Percentiles rank a stretch among this genome's conserved stretches.
Conservation (phyloP, 2,888 invertebrate genomes). For the Oxyteleia sp. region DNA sequence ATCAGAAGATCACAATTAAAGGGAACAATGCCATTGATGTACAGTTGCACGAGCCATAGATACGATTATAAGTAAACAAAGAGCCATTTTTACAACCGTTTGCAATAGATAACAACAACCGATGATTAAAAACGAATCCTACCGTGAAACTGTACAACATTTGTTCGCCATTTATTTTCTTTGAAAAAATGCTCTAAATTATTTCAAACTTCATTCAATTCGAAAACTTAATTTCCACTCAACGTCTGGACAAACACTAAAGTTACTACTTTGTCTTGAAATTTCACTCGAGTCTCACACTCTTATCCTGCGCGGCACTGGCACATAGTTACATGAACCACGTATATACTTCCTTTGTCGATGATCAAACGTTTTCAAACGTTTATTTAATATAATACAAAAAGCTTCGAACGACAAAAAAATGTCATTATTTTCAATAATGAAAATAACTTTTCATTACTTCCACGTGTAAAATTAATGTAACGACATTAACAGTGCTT, state of each 20-base stretch:
- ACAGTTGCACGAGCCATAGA: not conserved
- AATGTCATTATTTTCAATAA: no score
- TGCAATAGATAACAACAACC: not conserved
- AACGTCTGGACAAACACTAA: slow-evolving; percentile 40
- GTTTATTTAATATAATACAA: no score
- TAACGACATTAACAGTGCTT: no score
- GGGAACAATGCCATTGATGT: slow-evolving; percentile 17
- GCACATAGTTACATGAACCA: slow-evolving; percentile 4
- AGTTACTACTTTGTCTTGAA: slow-evolving; percentile 35
- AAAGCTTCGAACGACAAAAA: no score
- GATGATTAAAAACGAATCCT: not conserved
- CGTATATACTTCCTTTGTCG: slow-evolving; percentile 2
- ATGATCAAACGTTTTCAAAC: slow-evolving; percentile 5
- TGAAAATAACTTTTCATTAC: no score
- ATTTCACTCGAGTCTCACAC: slow-evolving; percentile 17
- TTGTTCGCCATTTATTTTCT: not conserved
- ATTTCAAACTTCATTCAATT: slow-evolving; percentile 15
- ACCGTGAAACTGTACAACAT: not conserved
- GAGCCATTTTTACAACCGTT: not conserved
- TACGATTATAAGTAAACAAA: slow-evolving; percentile 12
- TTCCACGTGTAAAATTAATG: no score
- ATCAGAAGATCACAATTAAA: slow-evolving; percentile 29
- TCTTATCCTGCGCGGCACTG: not conserved
- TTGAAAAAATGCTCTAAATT: not conserved
- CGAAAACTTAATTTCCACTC: slow-evolving; percentile 29